phyloP scores from a whole-genome alignment of 2,888 invertebrate species.

The Lycophotia porphyrea region DNA sequence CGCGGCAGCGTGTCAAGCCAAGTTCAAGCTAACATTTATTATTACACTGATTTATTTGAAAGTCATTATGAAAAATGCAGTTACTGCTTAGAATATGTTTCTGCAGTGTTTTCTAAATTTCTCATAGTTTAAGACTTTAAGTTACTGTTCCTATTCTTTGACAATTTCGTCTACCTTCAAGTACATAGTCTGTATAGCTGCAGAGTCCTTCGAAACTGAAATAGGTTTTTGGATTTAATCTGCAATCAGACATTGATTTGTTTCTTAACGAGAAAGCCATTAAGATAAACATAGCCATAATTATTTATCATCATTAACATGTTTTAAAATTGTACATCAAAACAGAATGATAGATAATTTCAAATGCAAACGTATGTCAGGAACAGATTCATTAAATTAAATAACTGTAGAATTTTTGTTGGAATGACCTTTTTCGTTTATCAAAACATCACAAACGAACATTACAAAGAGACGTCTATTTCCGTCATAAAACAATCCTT shows the following conservation, averaged over 20 bases:
- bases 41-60: background rate
- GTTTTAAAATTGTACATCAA: background rate
- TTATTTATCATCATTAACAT: background rate
- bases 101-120: background rate
- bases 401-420: background rate
- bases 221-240: background rate
- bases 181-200: background rate
- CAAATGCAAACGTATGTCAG: slow-evolving; percentile 44
- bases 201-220: background rate
- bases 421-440: background rate
- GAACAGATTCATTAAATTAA: slow-evolving; percentile 14
- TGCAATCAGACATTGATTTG: background rate
- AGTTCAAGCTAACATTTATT: too few species aligned
- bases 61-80: background rate
- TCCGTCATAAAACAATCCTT: slow-evolving; percentile 31
- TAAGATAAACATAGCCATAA: background rate
- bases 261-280: background rate
- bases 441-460: slow-evolving; percentile 6
- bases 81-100: background rate
- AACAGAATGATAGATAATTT: slow-evolving; percentile 5
- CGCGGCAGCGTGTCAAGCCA: too few species aligned
- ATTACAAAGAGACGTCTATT: slow-evolving; percentile 7
- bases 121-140: background rate
- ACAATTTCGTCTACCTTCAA: background rate
- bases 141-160: background rate